These are phyloP conservation scores for Heterodera filipjevi DNA, from an alignment of 2,888 invertebrate species.

Conservation along the genomic window DNA sequence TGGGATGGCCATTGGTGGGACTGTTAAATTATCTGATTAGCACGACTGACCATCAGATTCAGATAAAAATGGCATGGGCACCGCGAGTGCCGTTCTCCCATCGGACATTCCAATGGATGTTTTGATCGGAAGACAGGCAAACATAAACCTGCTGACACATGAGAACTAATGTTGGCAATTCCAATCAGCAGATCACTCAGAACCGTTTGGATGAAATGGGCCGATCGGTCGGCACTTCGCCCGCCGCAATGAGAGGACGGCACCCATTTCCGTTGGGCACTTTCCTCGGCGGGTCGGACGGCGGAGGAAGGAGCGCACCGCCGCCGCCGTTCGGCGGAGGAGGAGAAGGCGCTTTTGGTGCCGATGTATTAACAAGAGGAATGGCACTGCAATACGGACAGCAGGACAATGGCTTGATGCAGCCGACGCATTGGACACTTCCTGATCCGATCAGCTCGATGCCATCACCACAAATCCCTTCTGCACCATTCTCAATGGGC, in stretches of 20 bases:
- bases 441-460: background rate
- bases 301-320: background rate
- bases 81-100: background rate
- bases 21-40: background rate
- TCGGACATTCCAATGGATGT: slow-evolving; percentile 32
- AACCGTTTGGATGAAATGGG: background rate
- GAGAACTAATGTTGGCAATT: background rate
- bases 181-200: background rate
- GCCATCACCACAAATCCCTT: background rate
- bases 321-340: background rate
- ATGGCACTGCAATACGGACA: background rate
- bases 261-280: slow-evolving; percentile 8
- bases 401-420: background rate
- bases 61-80: background rate
- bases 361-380: background rate
- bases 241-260: background rate
- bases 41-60: background rate
- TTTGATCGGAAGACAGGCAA: slow-evolving; percentile 22
- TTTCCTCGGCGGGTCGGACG: background rate
- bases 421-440: background rate
- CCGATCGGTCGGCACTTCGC: background rate
- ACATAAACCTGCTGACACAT: background rate
- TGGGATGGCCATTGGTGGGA: background rate
- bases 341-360: background rate
- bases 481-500: background rate